Evolutionary conservation across 2,888 invertebrate species (phyloP).

Genomic region (Drosophila monieri): DNA sequence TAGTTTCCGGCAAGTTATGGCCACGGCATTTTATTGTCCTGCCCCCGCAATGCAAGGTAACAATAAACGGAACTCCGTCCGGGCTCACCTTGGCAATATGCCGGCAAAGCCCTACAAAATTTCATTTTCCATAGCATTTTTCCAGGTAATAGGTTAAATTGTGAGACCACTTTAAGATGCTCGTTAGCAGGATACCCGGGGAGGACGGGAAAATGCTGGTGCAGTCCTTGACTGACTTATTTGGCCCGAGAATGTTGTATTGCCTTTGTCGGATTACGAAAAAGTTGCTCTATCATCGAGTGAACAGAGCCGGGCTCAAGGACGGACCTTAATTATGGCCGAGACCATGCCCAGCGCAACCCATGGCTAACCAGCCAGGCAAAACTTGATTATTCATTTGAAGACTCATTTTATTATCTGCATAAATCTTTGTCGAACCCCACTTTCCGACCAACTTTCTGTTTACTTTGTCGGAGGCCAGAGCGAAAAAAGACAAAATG

Average conservation of each 20-base stretch:
- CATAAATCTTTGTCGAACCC: constrained; percentile 69
- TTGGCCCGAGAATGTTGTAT: constrained; percentile 35
- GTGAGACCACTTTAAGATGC: constrained; percentile 26
- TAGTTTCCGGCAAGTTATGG: constrained; percentile 61
- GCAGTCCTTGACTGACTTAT: constrained; percentile 61
- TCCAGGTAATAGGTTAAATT: constrained; percentile 23
- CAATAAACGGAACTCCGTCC: constrained; percentile 17
- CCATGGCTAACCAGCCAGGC: constrained; percentile 17
- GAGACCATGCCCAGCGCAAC: constrained; percentile 11
- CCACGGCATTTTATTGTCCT: constrained; percentile 58
- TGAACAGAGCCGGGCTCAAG: constrained; percentile 45
- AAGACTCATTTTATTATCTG: constrained; percentile 76
- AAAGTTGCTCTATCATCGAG: constrained; percentile 47
- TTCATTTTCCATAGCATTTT: constrained; percentile 38
- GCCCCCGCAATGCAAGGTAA: constrained; percentile 41
- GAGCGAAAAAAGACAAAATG: constrained; percentile 31
- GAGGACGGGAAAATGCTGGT: constrained; percentile 10
- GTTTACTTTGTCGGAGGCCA: constrained; percentile 58
- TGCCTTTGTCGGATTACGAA: constrained; percentile 19
- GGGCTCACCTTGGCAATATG: constrained; percentile 22
- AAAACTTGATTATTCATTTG: constrained; percentile 73
- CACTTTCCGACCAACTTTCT: constrained; percentile 53
- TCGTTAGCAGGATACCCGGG: constrained; percentile 2
- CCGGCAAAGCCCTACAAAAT: constrained; percentile 46
- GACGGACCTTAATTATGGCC: constrained; percentile 65